A percentile compares a stretch with the other conserved stretches of the same genome.
Evolutionary conservation across 2,797 vertebrate species (phyloP).

Genomic region (Artibeus lituratus): DNA sequence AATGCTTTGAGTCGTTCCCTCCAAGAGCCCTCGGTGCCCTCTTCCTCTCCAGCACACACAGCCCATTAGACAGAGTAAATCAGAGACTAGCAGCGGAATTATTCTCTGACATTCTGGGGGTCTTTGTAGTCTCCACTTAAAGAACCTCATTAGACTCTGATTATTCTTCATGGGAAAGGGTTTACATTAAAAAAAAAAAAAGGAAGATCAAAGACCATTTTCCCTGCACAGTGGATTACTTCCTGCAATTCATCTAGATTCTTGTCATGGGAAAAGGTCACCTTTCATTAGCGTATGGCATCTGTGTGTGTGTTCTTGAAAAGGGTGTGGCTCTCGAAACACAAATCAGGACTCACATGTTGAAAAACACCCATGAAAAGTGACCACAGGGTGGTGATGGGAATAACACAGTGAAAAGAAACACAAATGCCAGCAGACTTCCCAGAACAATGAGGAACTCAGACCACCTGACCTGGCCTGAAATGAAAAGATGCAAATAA

Average conservation of each 20-base stretch:
- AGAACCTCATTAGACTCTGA: slow-evolving; percentile 53
- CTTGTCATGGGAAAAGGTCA: slow-evolving; percentile 81
- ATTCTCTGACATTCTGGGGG: slow-evolving; percentile 57
- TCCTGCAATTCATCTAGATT: slow-evolving; percentile 80
- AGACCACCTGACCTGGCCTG: not conserved
- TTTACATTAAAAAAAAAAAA: slow-evolving; percentile 45
- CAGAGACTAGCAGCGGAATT: slow-evolving; percentile 45
- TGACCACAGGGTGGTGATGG: not conserved
- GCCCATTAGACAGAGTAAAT: slow-evolving; percentile 22
- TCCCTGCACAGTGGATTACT: slow-evolving; percentile 75
- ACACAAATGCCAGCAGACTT: not conserved
- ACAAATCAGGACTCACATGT: slow-evolving; percentile 22
- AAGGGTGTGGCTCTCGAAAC: slow-evolving; percentile 70
- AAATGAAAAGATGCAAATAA: not conserved
- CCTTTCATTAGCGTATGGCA: slow-evolving; percentile 72
- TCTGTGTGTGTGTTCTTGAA: slow-evolving; percentile 69
- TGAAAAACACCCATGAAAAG: slow-evolving; percentile 57
- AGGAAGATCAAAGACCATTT: slow-evolving; percentile 69
- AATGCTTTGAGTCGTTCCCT: not conserved
- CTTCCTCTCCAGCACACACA: not conserved
- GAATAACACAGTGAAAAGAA: not conserved
- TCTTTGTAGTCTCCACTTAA: slow-evolving; percentile 63
- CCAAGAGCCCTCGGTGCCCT: not conserved
- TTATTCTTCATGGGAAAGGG: slow-evolving; percentile 66
- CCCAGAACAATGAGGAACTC: not conserved